Evolutionary conservation across 2,888 invertebrate species (phyloP).

Genomic region (Drosophila anomalipes): DNA sequence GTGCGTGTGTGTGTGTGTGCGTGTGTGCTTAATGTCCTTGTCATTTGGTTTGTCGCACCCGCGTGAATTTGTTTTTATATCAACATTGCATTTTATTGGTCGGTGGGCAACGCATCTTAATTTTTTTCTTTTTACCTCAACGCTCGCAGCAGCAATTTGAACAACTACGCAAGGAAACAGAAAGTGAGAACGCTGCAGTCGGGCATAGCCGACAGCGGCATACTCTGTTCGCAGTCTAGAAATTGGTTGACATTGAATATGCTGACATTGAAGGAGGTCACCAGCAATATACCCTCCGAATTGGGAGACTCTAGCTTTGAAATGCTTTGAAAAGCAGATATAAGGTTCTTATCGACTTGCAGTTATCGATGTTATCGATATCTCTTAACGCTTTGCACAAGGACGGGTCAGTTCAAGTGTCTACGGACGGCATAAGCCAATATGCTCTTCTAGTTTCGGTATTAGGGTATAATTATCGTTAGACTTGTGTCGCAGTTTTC

Average conservation of each 20-base stretch:
- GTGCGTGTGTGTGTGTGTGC: conserved; percentile 10
- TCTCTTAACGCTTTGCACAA: not conserved
- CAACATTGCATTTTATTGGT: conserved; percentile 80
- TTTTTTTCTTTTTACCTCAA: not conserved
- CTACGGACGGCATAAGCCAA: not conserved
- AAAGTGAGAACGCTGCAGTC: not conserved
- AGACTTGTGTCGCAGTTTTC: not conserved
- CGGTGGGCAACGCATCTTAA: conserved; percentile 46
- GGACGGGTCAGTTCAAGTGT: not conserved
- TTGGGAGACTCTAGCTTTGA: too few relatives aligned
- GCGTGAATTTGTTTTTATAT: conserved; percentile 80
- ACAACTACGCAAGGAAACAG: not conserved
- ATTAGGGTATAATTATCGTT: not conserved
- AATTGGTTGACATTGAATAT: too few relatives aligned
- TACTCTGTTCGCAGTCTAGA: not conserved
- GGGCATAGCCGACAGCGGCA: not conserved
- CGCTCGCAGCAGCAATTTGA: conserved; percentile 27
- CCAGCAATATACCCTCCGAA: too few relatives aligned
- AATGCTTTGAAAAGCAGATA: not conserved
- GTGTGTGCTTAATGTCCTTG: conserved; percentile 65
- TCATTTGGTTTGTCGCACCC: conserved; percentile 78
- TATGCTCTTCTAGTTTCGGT: not conserved
- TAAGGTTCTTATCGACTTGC: not conserved
- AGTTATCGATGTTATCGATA: not conserved
- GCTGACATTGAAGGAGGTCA: too few relatives aligned